These are phyloP conservation scores for Synanceia verrucosa DNA, from an alignment of 2,797 vertebrate species.

Conservation along the genomic window DNA sequence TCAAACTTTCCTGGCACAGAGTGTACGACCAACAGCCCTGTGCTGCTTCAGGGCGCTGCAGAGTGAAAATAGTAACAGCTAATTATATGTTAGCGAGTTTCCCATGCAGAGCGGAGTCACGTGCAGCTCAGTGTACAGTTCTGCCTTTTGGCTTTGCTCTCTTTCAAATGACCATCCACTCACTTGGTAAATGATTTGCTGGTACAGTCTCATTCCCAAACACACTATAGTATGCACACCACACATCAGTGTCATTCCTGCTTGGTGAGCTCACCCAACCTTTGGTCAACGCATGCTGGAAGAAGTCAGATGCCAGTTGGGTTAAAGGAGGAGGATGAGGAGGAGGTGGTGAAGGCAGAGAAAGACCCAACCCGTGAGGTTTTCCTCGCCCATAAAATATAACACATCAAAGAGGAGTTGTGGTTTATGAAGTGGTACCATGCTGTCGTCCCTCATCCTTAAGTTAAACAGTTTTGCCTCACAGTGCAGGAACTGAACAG, in stretches of 20 bases:
- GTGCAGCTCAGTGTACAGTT: slow-evolving; percentile 35
- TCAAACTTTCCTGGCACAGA: slow-evolving; percentile 75
- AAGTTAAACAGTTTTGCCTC: slow-evolving; percentile 58
- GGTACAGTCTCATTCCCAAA: slow-evolving; percentile 42
- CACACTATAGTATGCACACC: background rate
- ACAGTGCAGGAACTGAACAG: slow-evolving; percentile 18
- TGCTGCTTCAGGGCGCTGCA: slow-evolving; percentile 57
- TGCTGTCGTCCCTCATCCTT: slow-evolving; percentile 59
- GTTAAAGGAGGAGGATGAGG: slow-evolving; percentile 25
- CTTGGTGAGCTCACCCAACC: slow-evolving; percentile 41
- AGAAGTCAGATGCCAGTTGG: slow-evolving; percentile 43
- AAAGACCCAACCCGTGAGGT: slow-evolving; percentile 62
- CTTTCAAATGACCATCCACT: slow-evolving; percentile 35
- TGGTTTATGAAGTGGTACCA: slow-evolving; percentile 66
- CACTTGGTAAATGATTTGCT: slow-evolving; percentile 57
- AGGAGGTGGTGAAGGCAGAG: slow-evolving; percentile 36
- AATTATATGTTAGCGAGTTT: slow-evolving; percentile 79
- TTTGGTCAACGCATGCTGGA: slow-evolving; percentile 47
- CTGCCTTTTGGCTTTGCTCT: slow-evolving; percentile 47
- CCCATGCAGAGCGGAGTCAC: slow-evolving; percentile 63
- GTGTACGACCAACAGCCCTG: slow-evolving; percentile 53
- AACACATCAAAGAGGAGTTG: slow-evolving; percentile 72
- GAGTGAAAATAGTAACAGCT: slow-evolving; percentile 80
- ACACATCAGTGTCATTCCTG: slow-evolving; percentile 28
- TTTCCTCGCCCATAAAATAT: slow-evolving; percentile 62